These are phyloP conservation scores for Sericinus montela DNA, from an alignment of 2,888 invertebrate species.

Conservation along the genomic window DNA sequence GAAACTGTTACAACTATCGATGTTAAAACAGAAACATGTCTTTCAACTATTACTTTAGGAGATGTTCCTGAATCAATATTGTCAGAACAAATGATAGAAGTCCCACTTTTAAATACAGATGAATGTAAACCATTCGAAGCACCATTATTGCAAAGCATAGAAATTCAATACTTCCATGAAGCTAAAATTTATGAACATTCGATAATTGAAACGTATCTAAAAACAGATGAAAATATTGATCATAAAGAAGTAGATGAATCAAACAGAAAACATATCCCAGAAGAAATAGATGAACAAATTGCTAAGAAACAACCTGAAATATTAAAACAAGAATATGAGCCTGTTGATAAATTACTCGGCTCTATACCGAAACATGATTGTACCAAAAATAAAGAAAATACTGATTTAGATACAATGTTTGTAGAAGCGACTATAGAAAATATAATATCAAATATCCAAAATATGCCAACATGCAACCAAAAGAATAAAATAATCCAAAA, in stretches of 20 bases:
- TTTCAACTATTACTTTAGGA: constrained; percentile 4
- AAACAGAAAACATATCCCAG: too few species aligned
- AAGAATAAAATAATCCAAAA: too few species aligned
- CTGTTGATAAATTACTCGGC: not conserved
- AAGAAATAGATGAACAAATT: too few species aligned
- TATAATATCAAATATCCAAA: too few species aligned
- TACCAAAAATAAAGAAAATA: not conserved
- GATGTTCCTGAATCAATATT: constrained; percentile 18
- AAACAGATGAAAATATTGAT: not conserved
- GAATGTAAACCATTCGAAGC: not conserved
- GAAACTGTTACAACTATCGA: not conserved
- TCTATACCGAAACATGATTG: not conserved
- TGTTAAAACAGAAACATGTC: not conserved
- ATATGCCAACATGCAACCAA: too few species aligned
- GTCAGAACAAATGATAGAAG: constrained; percentile 21
- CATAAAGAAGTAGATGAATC: not conserved
- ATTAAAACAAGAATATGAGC: not conserved
- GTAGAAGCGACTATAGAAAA: not conserved
- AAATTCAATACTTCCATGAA: constrained; percentile 12
- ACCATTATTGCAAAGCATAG: not conserved
- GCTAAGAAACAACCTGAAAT: not conserved
- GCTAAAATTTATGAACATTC: constrained; percentile 21
- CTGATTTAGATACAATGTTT: not conserved
- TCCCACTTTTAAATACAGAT: not conserved
- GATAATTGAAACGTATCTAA: constrained; percentile 23